Evolutionary conservation across 1,140 invertebrate genomes (phyloP), one percentile per base, ranked within the genome.

Genomic region (Asobara japonica): DNA sequence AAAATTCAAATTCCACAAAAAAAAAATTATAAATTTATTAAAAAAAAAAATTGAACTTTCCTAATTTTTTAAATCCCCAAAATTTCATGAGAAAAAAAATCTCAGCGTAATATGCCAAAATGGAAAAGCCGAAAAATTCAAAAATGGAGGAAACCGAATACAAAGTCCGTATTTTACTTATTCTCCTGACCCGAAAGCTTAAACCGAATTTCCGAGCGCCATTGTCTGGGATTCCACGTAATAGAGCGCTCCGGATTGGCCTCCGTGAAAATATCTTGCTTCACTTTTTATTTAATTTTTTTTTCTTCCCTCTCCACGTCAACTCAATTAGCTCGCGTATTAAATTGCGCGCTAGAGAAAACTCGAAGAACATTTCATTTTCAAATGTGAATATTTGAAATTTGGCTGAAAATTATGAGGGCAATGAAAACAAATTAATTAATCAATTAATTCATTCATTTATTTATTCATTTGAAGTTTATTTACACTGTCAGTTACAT

Each of bases 211-310:
- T 30, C n/a, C 27, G 13, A 29, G 11, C 30, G 56, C 60, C n/a
- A 62, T 62, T 62, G 60, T 62, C 60, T 62, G 27, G 29, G 5
- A 25, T 62, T 62, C 60, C 25, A 62, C 60, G 60, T 62, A 62
- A 62, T 62, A 62, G 29, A 62, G 3, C 11, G n/a, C 16, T 62
- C 13, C 11, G 29, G 2, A 62, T 62, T 31, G 29, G 29, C 30
- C 13, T 62, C n/a, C 29, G 29, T 31, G 60, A 60, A 62, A 62
- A 62, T 62, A 62, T 16, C 29, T 62, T 13, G 25, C n/a, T 29
- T 33, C 1, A 30, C 16, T 62, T 33, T 62, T 27, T 16, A n/a
- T n/a, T n/a, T n/a, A n/a, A n/a, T n/a, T n/a, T 31, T 62, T 16
- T 30, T 31, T 61, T 29, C 7, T 16, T 48, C 16, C 6, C 7